A percentile compares a stretch with the other conserved stretches of the same genome.
These are phyloP conservation scores for Oligia latruncula DNA, from an alignment of 2,888 invertebrate genomes.

Conservation along the genomic window DNA sequence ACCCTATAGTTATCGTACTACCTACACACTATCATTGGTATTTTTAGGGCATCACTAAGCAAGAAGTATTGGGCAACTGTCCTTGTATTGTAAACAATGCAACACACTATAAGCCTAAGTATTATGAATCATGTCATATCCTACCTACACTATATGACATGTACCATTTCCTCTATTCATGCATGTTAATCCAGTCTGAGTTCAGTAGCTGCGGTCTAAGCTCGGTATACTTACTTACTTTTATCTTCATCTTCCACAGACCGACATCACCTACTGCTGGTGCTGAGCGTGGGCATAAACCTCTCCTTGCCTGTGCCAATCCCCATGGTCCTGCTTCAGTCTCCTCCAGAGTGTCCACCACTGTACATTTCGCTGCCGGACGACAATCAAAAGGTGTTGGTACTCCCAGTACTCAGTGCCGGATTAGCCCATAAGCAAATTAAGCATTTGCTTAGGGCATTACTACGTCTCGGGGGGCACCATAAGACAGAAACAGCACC, in stretches of 20 bases:
- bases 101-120: neutral
- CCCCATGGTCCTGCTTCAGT: no score
- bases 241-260: neutral
- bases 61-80: conserved; percentile 1
- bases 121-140: no score
- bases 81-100: neutral
- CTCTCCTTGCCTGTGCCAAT: neutral
- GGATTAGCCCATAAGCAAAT: no score
- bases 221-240: neutral
- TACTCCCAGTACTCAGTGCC: neutral
- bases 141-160: no score
- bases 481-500: no score
- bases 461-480: no score
- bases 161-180: neutral
- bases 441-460: no score
- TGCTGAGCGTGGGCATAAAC: neutral
- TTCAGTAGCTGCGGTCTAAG: neutral
- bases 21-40: neutral
- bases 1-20: neutral
- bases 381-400: neutral
- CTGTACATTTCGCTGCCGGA: neutral
- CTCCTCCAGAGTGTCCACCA: neutral
- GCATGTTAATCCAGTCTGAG: neutral
- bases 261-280: neutral
- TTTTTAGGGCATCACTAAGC: conserved; percentile 6